Evolutionary conservation across 2,113 vertebrate genomes (phyloP).

Genomic region (Ivindomyrus marchei): DNA sequence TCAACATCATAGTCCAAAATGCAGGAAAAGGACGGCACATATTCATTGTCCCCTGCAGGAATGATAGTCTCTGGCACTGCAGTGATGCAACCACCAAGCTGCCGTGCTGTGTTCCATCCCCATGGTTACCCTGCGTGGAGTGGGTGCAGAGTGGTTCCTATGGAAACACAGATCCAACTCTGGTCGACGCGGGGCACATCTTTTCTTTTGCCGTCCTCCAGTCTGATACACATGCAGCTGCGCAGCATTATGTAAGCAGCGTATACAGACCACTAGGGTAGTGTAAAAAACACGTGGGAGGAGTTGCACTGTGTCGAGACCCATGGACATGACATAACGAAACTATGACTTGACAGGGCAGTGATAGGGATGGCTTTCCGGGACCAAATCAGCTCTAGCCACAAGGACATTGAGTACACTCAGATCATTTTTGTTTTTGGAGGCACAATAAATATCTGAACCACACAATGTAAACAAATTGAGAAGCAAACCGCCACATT

Average conservation of each 20-base stretch:
- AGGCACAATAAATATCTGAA: not conserved
- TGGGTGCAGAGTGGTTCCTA: slow-evolving; percentile 53
- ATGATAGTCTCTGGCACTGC: slow-evolving; percentile 30
- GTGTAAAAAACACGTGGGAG: not conserved
- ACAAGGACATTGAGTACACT: not conserved
- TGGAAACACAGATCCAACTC: slow-evolving; percentile 43
- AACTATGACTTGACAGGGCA: not conserved
- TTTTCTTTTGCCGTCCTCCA: slow-evolving; percentile 25
- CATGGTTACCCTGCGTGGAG: slow-evolving; percentile 52
- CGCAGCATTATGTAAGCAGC: not conserved
- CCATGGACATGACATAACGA: not conserved
- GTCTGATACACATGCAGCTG: slow-evolving; percentile 17
- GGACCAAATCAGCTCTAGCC: not conserved
- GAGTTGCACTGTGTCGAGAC: not conserved
- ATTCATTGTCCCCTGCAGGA: not conserved
- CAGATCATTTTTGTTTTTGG: not conserved
- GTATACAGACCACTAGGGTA: not conserved
- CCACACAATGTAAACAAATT: not conserved
- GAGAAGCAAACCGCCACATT: not conserved
- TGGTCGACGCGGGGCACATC: slow-evolving; percentile 30
- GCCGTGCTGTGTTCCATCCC: slow-evolving; percentile 40
- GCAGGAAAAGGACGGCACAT: not conserved
- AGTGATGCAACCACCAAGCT: slow-evolving; percentile 39
- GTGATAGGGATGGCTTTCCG: not conserved
- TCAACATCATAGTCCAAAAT: not conserved